Evolutionary conservation across 2,113 vertebrate species (phyloP), one percentile per base, ranked within the genome.

Genomic region (Oryzias celebensis): DNA sequence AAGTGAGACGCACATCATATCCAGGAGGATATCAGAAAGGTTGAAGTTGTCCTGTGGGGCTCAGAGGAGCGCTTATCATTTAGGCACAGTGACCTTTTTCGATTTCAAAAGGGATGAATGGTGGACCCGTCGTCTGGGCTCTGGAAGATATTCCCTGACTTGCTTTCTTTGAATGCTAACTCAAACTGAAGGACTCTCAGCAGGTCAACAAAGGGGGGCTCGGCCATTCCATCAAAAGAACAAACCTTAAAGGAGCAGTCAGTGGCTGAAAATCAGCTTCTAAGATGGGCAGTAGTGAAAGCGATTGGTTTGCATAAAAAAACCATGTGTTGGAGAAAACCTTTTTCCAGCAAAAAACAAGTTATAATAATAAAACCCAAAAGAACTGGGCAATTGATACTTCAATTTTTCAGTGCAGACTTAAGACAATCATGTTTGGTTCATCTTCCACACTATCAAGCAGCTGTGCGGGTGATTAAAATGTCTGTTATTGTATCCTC

Each of bases 41-140:
- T 64, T 58, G 51, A 48, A 43, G 48, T 20, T 67, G 48, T 43
- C 46, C 41, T 56, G 43, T 41, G 70, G 68, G 65, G 56, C 48
- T 66, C 48, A 65, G 63, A 68, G 77, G 52, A 80, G 60, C 22
- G 7, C 36, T 52, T 53, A 49, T 72, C 62, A 82, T 82, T 58
- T 62, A 59, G 50, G 16, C 72, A 70, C 44, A 52, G 60, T 66
- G 68, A 82, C 60, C 65, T 80, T 71, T 46, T 56, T 45, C 50
- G 47, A 46, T 77, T 69, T 64, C 52, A 65, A 41, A 70, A 14
- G 36, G 51, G 23, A 54, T 65, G 36, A 10, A 7, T 5, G 13
- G 15, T 42, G 26, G 24, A 31, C 48, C 57, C 71, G 54, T 69
- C 66, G 64, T 52, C 41, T 62, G 49, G 54, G 1, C 51, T 60